Base-by-base conservation (phyloP, 2,113 vertebrate species). In the Plectropomus leopardus region DNA sequence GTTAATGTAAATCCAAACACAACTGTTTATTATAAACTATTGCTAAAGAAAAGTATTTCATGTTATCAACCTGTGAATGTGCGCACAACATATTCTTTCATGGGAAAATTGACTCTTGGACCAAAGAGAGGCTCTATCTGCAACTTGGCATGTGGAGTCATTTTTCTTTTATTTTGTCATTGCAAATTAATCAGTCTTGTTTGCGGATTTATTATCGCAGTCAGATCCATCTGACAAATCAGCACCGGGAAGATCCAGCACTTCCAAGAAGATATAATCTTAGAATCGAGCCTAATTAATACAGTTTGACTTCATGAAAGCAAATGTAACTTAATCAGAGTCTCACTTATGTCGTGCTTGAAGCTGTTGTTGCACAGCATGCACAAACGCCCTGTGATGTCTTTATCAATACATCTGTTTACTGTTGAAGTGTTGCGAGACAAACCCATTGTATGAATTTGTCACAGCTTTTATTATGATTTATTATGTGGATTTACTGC, bases 371-470 rank as follows among this genome's bases (percentile, higher is more conserved):
- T 14, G 23, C 3, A 5, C 47, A 3, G 21, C 1, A 1, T 2
- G 4, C 0, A 32, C 66, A 54, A 58, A 40, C 19, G 0, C 53
- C 54, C 47, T 64, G 58, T 76, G 0, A 44, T 5, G 59, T 84
- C 82, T 86, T 47, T 23, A 85, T 89, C 13, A 7, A 34, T 44
- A 4, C 69, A 68, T 78, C 72, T 78, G 76, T 77, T 80, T 80
- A 54, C 60, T 64, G 16, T 77, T 72, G 21, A 19, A 23, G 2
- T 60, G 16, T 36, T 66, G 57, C 1, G 8, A 48, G 70, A 80
- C 44, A 67, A 80, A 71, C 26, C 32, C 40, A 34, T 36, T 34
- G 36, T 40, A 9, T 1, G 23, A 72, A 26, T 58, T 36, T 8
- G 47, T 23, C 21, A 13, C 3, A 28, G 60, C 34, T 16, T 7